Evolutionary conservation across 1,140 invertebrate species (phyloP).

Genomic region (Archegozetes longisetosus): DNA sequence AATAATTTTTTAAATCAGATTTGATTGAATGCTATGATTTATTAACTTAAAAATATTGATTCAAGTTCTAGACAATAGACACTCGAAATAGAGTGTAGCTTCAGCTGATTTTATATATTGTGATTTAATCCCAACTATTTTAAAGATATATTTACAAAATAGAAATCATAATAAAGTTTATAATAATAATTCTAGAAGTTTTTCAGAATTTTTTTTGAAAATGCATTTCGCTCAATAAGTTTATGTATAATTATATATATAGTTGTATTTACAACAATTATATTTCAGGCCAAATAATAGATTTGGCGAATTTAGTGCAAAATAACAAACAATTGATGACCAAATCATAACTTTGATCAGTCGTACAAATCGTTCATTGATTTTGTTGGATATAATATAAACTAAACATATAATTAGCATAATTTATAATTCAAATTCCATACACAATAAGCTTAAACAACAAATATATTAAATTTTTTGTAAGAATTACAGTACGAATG

Average conservation of each 20-base stretch:
- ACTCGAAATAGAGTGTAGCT: background rate
- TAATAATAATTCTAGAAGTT: conserved; percentile 3
- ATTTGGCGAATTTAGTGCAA: conserved; percentile 4
- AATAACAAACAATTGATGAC: background rate
- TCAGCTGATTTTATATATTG: background rate
- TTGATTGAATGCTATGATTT: too few species aligned
- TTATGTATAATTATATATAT: conserved; percentile 10
- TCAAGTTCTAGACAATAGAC: background rate
- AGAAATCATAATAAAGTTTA: too few species aligned
- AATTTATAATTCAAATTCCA: too few species aligned
- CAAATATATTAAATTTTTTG: background rate
- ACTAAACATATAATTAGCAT: background rate
- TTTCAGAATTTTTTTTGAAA: background rate
- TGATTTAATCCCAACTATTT: background rate
- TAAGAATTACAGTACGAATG: background rate
- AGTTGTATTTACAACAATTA: conserved; percentile 6
- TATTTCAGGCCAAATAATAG: too few species aligned
- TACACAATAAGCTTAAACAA: too few species aligned
- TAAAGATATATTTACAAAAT: background rate
- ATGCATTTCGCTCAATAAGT: background rate
- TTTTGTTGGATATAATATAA: background rate
- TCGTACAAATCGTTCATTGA: background rate
- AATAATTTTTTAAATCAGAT: background rate
- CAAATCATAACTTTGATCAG: too few species aligned
- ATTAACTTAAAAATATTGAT: background rate